phyloP scores from a whole-genome alignment of 1,140 invertebrate species.

The Papilio polyxenes region DNA sequence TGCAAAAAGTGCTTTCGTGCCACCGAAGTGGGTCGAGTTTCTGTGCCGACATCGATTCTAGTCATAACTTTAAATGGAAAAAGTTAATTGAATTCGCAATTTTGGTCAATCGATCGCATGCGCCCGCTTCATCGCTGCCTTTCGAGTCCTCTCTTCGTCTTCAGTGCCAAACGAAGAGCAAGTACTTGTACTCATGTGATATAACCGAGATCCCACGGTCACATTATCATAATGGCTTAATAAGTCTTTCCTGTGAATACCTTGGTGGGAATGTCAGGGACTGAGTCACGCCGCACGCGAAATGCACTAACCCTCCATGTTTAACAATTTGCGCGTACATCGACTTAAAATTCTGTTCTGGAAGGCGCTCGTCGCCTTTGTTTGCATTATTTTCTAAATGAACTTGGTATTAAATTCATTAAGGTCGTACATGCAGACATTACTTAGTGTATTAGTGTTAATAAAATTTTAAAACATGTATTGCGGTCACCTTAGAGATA shows the following conservation, averaged over 20 bases:
- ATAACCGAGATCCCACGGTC: slow-evolving; percentile 60
- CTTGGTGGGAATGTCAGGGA: slow-evolving; percentile 72
- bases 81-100: slow-evolving; percentile 61
- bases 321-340: slow-evolving; percentile 53
- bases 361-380: slow-evolving; percentile 10
- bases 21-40: slow-evolving; percentile 72
- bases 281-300: slow-evolving; percentile 65
- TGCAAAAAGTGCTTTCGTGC: slow-evolving; percentile 75
- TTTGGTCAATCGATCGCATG: slow-evolving; percentile 39
- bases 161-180: not conserved
- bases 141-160: slow-evolving; percentile 47
- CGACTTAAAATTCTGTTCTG: slow-evolving; percentile 27
- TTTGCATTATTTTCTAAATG: not conserved
- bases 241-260: slow-evolving; percentile 71
- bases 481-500: slow-evolving; percentile 29
- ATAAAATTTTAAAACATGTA: slow-evolving; percentile 37
- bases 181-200: slow-evolving; percentile 45
- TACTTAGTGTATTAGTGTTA: slow-evolving; percentile 35
- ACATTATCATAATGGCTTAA: slow-evolving; percentile 74
- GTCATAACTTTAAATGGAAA: slow-evolving; percentile 67
- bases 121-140: not conserved
- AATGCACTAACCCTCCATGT: slow-evolving; percentile 65
- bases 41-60: slow-evolving; percentile 70
- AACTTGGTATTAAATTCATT: slow-evolving; percentile 30
- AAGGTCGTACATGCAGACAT: slow-evolving; percentile 31